These are phyloP conservation scores for Cephonodes hylas DNA, from an alignment of 2,888 invertebrate species.

Conservation along the genomic window DNA sequence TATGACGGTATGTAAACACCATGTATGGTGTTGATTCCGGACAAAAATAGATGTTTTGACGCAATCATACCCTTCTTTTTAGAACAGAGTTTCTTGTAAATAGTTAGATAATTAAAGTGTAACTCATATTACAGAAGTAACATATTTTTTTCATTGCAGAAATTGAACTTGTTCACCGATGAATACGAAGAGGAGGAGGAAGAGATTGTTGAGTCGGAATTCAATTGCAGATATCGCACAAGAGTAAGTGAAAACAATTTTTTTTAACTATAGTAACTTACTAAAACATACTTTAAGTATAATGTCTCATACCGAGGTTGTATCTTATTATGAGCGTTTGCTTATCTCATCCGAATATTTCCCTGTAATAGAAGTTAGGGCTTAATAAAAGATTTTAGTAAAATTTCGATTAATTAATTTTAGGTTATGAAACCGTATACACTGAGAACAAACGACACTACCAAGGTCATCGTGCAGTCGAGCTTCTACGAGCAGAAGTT, in stretches of 20 bases:
- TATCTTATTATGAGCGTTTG: no score
- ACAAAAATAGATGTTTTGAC: no score
- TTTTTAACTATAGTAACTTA: no score
- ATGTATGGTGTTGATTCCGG: no score
- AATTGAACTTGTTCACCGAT: background rate
- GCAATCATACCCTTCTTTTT: background rate
- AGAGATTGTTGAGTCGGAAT: background rate
- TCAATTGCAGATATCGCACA: background rate
- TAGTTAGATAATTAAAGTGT: background rate
- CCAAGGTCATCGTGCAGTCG: background rate
- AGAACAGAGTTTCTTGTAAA: background rate
- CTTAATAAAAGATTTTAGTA: no score
- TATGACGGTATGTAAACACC: no score
- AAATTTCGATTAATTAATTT: background rate
- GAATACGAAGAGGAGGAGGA: background rate
- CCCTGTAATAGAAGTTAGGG: no score
- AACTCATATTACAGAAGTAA: background rate
- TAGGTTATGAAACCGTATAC: background rate
- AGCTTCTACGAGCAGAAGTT: slow-evolving; percentile 1
- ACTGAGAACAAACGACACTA: background rate
- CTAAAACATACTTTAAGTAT: no score
- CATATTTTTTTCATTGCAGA: background rate
- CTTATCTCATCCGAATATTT: no score
- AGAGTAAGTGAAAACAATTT: background rate
- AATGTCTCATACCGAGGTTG: no score